A percentile compares a stretch with the other conserved stretches of the same genome.
Evolutionary conservation across 2,797 vertebrate species (phyloP).

Genomic region (Bradypus variegatus): DNA sequence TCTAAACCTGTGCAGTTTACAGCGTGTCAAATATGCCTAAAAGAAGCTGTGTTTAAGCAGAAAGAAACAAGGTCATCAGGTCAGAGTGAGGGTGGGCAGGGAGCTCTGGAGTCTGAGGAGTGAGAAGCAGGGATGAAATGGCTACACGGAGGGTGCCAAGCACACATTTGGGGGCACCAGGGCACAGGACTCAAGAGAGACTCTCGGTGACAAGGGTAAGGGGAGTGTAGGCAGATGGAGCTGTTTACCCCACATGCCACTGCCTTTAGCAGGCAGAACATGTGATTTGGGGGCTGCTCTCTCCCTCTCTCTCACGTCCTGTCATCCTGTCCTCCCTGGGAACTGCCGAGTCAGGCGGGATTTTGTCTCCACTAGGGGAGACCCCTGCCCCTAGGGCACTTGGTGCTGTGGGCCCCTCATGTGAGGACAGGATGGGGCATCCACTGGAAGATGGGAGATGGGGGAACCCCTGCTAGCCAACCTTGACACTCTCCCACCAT

Average conservation of each 20-base stretch:
- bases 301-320: fast-evolving
- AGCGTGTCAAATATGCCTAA: background rate
- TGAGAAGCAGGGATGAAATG: fast-evolving
- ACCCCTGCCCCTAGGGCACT: background rate
- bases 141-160: background rate
- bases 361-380: background rate
- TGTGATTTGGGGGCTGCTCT: background rate
- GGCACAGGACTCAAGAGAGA: too few species aligned
- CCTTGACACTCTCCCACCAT: fast-evolving
- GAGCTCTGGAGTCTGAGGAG: background rate
- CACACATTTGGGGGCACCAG: too few species aligned
- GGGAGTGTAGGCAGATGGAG: too few species aligned
- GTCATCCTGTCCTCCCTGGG: background rate
- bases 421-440: background rate
- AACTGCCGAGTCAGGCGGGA: background rate
- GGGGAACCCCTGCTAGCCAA: background rate
- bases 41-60: background rate
- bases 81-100: background rate
- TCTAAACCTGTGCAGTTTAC: background rate
- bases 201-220: too few species aligned
- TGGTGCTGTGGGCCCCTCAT: background rate
- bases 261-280: background rate
- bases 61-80: background rate
- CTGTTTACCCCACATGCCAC: background rate
- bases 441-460: background rate